phyloP scores from a whole-genome alignment of 2,113 vertebrate genomes.

The Neoarius graeffei region DNA sequence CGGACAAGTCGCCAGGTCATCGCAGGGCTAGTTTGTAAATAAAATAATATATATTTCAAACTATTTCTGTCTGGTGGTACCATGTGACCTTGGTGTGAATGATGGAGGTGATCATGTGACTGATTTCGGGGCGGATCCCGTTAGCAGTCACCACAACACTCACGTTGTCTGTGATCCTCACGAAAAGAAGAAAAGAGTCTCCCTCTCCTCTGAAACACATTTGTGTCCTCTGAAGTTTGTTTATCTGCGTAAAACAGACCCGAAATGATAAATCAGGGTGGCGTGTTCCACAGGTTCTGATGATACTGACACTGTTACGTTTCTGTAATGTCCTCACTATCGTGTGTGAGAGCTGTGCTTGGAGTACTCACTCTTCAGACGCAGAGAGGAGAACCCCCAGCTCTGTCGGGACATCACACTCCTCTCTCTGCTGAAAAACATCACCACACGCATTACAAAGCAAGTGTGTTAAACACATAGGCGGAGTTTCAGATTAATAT shows the following conservation, averaged over 20 bases:
- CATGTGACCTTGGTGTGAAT: background rate
- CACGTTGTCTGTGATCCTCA: constrained; percentile 26
- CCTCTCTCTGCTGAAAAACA: constrained; percentile 21
- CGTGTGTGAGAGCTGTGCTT: background rate
- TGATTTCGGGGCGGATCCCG: background rate
- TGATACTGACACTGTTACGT: background rate
- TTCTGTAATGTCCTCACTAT: background rate
- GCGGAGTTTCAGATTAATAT: background rate
- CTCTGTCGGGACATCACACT: constrained; percentile 46
- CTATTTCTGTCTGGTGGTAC: background rate
- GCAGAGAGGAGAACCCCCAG: constrained; percentile 67
- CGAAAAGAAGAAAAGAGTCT: constrained; percentile 45
- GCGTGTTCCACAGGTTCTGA: background rate
- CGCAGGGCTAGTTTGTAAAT: background rate
- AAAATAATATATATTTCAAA: background rate
- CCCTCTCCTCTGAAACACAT: constrained; percentile 34
- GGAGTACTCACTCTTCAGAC: constrained; percentile 65
- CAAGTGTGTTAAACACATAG: background rate
- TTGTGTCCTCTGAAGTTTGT: background rate
- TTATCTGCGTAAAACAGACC: constrained; percentile 9
- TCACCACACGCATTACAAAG: constrained; percentile 23
- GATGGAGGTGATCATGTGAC: background rate
- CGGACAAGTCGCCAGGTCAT: too few relatives aligned
- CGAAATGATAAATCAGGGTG: background rate
- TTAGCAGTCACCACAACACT: background rate